phyloP scores from a whole-genome alignment of 2,797 vertebrate species.

The Pseudomugil tenellus region DNA sequence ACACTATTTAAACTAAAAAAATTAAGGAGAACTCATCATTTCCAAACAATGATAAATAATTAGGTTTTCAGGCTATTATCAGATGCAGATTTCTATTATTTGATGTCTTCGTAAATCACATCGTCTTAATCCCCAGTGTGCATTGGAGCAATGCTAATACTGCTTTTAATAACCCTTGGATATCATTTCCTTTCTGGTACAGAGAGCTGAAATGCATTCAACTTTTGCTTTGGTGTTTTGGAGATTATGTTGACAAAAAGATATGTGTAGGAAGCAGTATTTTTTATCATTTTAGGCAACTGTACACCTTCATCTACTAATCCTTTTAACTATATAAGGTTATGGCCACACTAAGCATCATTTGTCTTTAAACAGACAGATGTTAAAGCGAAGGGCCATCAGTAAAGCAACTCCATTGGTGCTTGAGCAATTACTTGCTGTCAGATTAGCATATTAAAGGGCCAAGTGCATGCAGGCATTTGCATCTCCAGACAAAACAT shows the following conservation, averaged over 20 bases:
- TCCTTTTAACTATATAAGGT: background rate
- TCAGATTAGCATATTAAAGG: conserved; percentile 70
- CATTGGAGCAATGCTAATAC: background rate
- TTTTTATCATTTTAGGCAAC: conserved; percentile 9
- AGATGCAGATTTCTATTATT: too few relatives aligned
- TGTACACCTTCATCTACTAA: background rate
- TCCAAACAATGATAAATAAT: background rate
- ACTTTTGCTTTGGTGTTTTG: background rate
- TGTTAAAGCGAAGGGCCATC: conserved; percentile 32
- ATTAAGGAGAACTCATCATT: too few relatives aligned
- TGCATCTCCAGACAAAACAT: conserved; percentile 44
- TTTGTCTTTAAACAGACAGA: conserved; percentile 39
- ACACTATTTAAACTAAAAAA: background rate
- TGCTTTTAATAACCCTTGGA: background rate
- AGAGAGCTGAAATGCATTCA: background rate
- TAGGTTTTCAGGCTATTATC: too few relatives aligned
- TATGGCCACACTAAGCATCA: conserved; percentile 1
- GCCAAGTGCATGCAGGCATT: conserved; percentile 28
- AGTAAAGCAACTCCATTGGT: conserved; percentile 47
- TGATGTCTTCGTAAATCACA: background rate
- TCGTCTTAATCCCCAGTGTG: background rate
- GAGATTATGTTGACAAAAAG: background rate
- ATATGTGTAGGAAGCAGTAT: background rate
- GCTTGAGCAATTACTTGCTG: conserved; percentile 60
- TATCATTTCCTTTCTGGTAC: background rate